Base-by-base conservation (phyloP, 2,888 invertebrate species). In the Blera fallax region DNA sequence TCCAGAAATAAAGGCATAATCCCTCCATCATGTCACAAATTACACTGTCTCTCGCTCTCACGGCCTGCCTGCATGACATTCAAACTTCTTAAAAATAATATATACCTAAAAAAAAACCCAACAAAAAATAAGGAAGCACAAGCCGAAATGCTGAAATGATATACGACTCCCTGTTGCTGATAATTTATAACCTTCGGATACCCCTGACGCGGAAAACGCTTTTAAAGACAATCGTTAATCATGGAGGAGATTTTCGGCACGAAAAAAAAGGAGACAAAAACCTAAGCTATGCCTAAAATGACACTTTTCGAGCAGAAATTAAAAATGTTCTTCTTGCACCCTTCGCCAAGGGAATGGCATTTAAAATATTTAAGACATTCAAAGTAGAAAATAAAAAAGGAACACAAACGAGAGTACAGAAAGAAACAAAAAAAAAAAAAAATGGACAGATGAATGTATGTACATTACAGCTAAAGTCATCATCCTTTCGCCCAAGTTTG, bases 91-190 rank as follows among this genome's bases (percentile, higher is more conserved):
- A 60, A 58, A 64, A 52, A 65, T 29, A 73, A 70, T 48, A 16
- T 52, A 8, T 27, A 40, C 32, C n/a, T 11, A 21, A 21, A 2
- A 50, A 18, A 56, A 60, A 45, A 11, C 21, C 72, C 60, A 32
- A 40, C 16, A 24, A 29, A 69, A 50, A 50, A 40, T 43, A 64
- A 8, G 40, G 24, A 65, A 65, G 29, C 43, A 37, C 24, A 58
- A 29, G 24, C 24, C 24, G 24, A 24, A 14, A 29, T 16, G 14
- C 52, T 54, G 52, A 78, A 52, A 60, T 83, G 83, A 83, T 83
- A 62, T 83, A 83, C 73, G 79, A 73, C 79, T 79, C 62, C 73
- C 79, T 79, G 83, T 73, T 79, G 83, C 83, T 79, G 83, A 73
- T 83, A 79, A 83, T 83, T 83, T 83, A 83, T 79, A 79, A 67